Base-by-base conservation (phyloP, 2,888 invertebrate species). In the Matsumyia berberina region DNA sequence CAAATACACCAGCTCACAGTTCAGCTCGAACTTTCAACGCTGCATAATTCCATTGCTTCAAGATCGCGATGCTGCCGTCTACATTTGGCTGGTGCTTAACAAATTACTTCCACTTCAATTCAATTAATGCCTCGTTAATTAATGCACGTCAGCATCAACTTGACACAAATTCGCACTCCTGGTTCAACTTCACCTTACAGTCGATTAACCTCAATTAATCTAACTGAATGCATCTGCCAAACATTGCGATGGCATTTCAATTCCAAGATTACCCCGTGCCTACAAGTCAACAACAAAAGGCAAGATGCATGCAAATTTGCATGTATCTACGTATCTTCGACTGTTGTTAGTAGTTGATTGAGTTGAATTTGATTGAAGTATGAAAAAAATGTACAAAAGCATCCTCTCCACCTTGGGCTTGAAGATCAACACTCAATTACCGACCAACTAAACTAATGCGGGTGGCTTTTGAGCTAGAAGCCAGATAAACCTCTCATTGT, bases 161-260 rank as follows among this genome's bases (percentile, higher is more conserved):
- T 73, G 77, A 67, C 82, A 72, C 46, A 60, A 39, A 76, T 67
- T 70, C 49, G 29, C 51, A 76, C 70, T 58, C 58, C 53, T 29
- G 42, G 58, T 53, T 51, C 53, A 82, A 70, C 77, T 74, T 74
- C 79, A 76, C 85, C 74, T 85, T 78, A 35, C 46, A 85, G 51
- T 19, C 80, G 74, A 85, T 85, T 79, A 69, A 69, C 58, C 74
- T 35, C 70, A 66, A 78, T 83, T 83, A 67, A 83, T 77, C 49
- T 62, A 62, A 42, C 72, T 62, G 49, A 60, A 55, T 78, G 62
- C 78, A 73, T 69, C 78, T 67, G 44, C 55, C 67, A 69, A 49
- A 69, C 74, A 81, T 60, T 80, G 17, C 31, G 37, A 67, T 67
- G 44, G 60, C 73, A 80, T 73, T 55, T 74, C 55, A 62, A 74